Percentiles rank a stretch among this genome's conserved stretches.
Evolutionary conservation across 2,888 invertebrate genomes (phyloP).

Genomic region (Aelia acuminata): DNA sequence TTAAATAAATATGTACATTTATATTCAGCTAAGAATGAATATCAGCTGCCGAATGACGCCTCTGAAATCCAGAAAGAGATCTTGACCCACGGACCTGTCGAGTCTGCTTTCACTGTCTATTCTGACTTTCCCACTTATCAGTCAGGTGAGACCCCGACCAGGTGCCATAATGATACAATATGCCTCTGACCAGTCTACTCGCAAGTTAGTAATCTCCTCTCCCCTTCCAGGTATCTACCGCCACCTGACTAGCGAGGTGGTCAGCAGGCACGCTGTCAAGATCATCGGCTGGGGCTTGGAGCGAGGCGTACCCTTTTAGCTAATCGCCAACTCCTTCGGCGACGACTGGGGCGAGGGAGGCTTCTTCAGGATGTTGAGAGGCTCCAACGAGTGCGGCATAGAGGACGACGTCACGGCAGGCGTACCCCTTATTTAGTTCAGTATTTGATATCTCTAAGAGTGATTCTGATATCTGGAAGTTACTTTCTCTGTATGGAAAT

Average conservation of each 20-base stretch:
- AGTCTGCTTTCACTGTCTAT: conserved; percentile 89
- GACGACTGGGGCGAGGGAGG: conserved; percentile 91
- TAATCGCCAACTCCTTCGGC: conserved; percentile 94
- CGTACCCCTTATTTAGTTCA: conserved; percentile 71
- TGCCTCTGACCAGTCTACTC: too few species aligned
- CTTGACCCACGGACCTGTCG: conserved; percentile 88
- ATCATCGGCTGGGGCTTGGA: conserved; percentile 79
- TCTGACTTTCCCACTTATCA: conserved; percentile 88
- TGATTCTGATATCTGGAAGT: not conserved
- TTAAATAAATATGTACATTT: not conserved
- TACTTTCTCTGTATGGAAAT: too few species aligned
- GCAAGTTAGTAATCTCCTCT: not conserved
- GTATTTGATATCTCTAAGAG: not conserved
- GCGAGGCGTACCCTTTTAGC: conserved; percentile 81
- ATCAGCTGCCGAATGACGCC: conserved; percentile 70
- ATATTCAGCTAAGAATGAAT: not conserved
- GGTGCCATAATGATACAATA: not conserved
- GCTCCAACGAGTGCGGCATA: conserved; percentile 82
- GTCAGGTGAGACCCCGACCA: conserved; percentile 73
- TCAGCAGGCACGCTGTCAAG: conserved; percentile 71
- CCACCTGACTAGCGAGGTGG: conserved; percentile 79
- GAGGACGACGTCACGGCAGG: conserved; percentile 80
- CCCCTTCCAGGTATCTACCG: conserved; percentile 75
- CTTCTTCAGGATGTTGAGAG: conserved; percentile 89
- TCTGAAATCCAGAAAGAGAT: conserved; percentile 85